Base-by-base conservation (phyloP, 2,888 invertebrate species). In the Peribatodes rhomboidaria region DNA sequence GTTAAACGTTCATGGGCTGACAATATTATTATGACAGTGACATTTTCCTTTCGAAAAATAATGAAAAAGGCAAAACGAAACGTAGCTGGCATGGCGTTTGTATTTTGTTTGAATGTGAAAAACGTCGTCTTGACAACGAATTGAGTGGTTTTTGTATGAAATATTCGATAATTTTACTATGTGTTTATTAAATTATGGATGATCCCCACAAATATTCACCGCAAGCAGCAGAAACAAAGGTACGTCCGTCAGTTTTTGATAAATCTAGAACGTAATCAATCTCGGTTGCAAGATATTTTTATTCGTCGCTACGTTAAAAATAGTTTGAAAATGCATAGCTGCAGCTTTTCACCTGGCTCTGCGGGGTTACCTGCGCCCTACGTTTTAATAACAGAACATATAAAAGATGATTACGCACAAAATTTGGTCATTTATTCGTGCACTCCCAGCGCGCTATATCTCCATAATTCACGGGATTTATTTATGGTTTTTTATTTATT, bases 51-150 rank as follows among this genome's bases (percentile, higher is more conserved):
- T 13, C 1, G 20, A 42, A 18, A 2, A 11, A n/a, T 1, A 47
- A 14, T 4, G 10, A 46, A 11, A 14, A 20, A 16, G 16, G 33
- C n/a, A 39, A 33, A 64, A 60, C 39, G 59, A 49, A 67, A 57
- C 49, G 58, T 56, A 18, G 16, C 22, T 31, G 22, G 10, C 27
- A 61, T 65, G 59, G 57, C 60, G 59, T 84, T 87, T 84, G 83
- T 87, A 79, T 86, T 82, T 86, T 87, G 86, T 88, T 87, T 88
- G 86, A 86, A 85, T 71, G 76, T 75, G 76, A 73, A 75, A 87
- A 85, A 90, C 88, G 90, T 91, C 88, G 90, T 82, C 92, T 88
- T 90, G 92, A 88, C 92, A 90, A 93, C 92, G 85, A 84, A 84
- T 84, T 86, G 86, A 75, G 80, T 86, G 83, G 79, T 77, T 82